Evolutionary conservation across 2,113 vertebrate genomes (phyloP), one percentile per base, ranked within the genome.

Genomic region (Pelusios castaneus): DNA sequence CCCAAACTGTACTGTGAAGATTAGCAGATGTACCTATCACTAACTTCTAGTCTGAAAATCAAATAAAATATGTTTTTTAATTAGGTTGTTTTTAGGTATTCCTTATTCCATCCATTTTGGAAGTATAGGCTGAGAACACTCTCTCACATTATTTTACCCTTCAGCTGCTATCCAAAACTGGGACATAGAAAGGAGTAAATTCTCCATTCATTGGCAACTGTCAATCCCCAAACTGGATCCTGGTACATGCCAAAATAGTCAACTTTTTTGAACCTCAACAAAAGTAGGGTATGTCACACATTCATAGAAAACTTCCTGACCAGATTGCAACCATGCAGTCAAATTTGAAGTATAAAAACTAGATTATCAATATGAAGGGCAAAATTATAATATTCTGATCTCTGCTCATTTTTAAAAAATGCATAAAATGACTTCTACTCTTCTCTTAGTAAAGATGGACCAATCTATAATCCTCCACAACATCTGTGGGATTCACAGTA

Each of bases 401-500:
- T 82, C 24, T 75, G 17, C 2, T 89, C 56, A 80, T 34, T 82
- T 56, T 8, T 8, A 77, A 87, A 67, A 1, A 47, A 84, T 6
- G 8, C 4, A 4, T 77, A 10, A 16, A 13, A 27, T 78, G 34
- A 38, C 5, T 38, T n/a, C 63, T 38, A 11, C 19, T 67, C 60
- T 38, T 70, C n/a, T 70, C 38, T 16, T 88, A 10, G 41, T 76
- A 89, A 92, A 81, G 89, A 91, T 87, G 76, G n/a, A 84, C 75
- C 81, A 86, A 82, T 88, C 3, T 3, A 76, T 67, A 78, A 38
- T 88, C 91, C 89, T 82, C 56, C 8, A n/a, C 47, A 91, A 86
- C 70, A 89, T 91, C 73, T 94, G 70, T 89, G 85, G 77, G 91
- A 80, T 91, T 54, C 91, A 58, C 81, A 89, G 85, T 70, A 47